Base-by-base conservation (phyloP, 2,113 vertebrate species). In the Oreochromis spilurus region DNA sequence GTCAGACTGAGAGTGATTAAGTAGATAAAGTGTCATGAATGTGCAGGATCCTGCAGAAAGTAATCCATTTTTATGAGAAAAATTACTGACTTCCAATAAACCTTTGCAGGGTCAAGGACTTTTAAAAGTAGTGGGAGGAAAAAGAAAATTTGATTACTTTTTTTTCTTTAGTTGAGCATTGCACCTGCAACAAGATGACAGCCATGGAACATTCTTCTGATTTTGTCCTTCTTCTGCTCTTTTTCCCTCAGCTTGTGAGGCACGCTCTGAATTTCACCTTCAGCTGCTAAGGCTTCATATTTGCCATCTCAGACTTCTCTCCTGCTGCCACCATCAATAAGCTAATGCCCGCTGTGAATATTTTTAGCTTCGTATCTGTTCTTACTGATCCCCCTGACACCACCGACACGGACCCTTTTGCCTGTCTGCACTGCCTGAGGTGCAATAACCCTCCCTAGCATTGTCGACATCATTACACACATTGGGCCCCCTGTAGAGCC, bases 321-420 rank as follows among this genome's bases (percentile, higher is more conserved):
- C 84, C 79, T 60, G 55, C 72, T 85, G 84, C 70, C 86, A 45
- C n/a, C 77, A 72, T 86, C 88, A 90, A 85, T 83, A 70, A 89
- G 8, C 81, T 54, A 67, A 78, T n/a, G 62, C 54, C 82, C 26
- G 79, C 92, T 86, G 84, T 84, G 84, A 90, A 65, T 65, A 78
- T 84, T 83, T 92, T 85, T 77, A 87, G 34, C 80, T 87, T 52
- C 38, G 40, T 38, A 70, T 65, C 65, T 24, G 38, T 54, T 70
- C 45, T 75, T 29, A 79, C 86, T 75, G 57, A 87, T 84, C 45
- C 29, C 6, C 5, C 5, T 29, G 62, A 84, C 65, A 53, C 57
- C 29, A 75, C n/a, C 9, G 2, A 53, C 45, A 52, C 6, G 3
- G 16, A 58, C 81, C 62, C 13, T 43, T 72, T 72, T 62, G 43